Evolutionary conservation across 1,140 invertebrate genomes (phyloP).

Genomic region (Heliconius himera): DNA sequence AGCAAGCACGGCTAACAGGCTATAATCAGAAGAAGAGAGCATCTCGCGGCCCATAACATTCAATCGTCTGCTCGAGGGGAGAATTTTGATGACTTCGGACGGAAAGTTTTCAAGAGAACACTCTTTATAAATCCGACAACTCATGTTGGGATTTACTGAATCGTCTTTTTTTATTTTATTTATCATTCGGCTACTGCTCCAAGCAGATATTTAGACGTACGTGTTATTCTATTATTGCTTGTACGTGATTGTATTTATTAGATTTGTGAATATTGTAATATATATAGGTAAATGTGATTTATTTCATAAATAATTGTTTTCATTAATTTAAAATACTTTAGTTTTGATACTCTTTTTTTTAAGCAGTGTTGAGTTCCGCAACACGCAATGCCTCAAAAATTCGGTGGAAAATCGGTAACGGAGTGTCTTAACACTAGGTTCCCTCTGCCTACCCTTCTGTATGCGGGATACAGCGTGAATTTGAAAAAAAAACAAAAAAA

Average conservation of each 20-base stretch:
- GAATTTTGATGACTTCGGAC: slow-evolving; percentile 75
- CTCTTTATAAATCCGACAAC: slow-evolving; percentile 73
- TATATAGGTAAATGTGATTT: neutral
- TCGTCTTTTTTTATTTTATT: slow-evolving; percentile 68
- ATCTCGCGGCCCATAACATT: slow-evolving; percentile 74
- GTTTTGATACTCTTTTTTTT: too few species aligned
- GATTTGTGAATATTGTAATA: neutral
- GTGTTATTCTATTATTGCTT: slow-evolving; percentile 12
- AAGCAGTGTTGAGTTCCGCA: too few species aligned
- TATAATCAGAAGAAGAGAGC: slow-evolving; percentile 68
- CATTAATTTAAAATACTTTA: too few species aligned
- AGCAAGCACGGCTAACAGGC: slow-evolving; percentile 58
- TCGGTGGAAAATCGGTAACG: too few species aligned
- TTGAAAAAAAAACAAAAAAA: too few species aligned
- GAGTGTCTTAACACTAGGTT: too few species aligned
- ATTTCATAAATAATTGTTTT: too few species aligned
- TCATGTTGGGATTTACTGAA: slow-evolving; percentile 76
- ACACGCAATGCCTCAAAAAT: too few species aligned
- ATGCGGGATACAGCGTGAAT: too few species aligned
- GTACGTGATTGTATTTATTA: neutral
- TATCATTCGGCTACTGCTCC: slow-evolving; percentile 62
- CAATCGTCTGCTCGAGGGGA: slow-evolving; percentile 74
- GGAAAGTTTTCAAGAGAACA: slow-evolving; percentile 71
- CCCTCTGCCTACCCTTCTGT: too few species aligned
- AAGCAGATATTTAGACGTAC: slow-evolving; percentile 56